phyloP scores from a whole-genome alignment of 2,888 invertebrate species.

The Brenthis ino region DNA sequence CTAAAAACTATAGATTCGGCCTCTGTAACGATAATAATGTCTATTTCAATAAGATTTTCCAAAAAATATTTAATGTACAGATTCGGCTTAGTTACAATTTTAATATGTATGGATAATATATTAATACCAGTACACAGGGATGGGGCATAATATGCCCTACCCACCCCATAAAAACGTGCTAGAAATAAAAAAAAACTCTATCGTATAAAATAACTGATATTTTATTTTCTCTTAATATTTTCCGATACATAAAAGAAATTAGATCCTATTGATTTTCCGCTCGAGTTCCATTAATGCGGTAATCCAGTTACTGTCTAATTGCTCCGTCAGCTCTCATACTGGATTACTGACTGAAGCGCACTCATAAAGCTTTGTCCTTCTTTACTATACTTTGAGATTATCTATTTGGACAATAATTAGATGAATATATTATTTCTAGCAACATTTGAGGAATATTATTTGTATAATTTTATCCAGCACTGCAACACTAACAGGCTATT shows the following conservation, averaged over 20 bases:
- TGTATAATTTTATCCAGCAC: too few species aligned
- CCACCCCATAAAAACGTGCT: too few species aligned
- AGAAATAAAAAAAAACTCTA: background rate
- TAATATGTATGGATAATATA: too few species aligned
- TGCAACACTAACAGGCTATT: too few species aligned
- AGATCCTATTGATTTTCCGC: slow-evolving; percentile 35
- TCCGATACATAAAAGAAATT: slow-evolving; percentile 24
- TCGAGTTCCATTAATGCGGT: slow-evolving; percentile 37
- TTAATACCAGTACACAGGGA: too few species aligned
- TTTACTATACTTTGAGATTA: slow-evolving; percentile 17
- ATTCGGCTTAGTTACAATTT: too few species aligned
- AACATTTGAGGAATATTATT: too few species aligned
- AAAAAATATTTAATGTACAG: too few species aligned
- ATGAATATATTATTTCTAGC: background rate
- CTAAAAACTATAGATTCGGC: too few species aligned
- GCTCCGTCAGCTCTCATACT: slow-evolving; percentile 35
- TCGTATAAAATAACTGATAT: background rate
- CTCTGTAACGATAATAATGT: too few species aligned
- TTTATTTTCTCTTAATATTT: slow-evolving; percentile 4
- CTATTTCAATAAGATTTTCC: too few species aligned
- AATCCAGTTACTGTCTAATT: slow-evolving; percentile 38
- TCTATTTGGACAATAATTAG: background rate
- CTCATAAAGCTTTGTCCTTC: slow-evolving; percentile 30
- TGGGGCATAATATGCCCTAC: too few species aligned
- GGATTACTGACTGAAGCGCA: slow-evolving; percentile 31